A percentile compares a stretch with the other conserved stretches of the same genome.
phyloP scores from a whole-genome alignment of 92 coral and sea anemone species.

The Palythoa heliodiscus region DNA sequence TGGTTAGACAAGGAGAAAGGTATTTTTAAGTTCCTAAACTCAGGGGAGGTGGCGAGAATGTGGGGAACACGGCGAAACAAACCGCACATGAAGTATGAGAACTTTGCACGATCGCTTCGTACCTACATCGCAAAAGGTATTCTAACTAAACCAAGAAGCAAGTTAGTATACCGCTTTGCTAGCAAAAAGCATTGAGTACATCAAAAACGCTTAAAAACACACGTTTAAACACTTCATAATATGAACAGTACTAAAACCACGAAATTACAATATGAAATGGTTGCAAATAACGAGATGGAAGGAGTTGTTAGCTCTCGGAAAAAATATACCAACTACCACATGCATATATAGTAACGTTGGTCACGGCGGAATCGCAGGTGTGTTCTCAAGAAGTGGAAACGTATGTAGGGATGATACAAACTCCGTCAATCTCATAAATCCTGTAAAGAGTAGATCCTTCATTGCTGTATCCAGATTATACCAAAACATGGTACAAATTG shows the following conservation, averaged over 20 bases:
- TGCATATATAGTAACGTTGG: background rate
- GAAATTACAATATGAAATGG: background rate
- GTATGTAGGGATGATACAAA: background rate
- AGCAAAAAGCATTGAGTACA: constrained; percentile 43
- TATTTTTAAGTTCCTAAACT: constrained; percentile 91
- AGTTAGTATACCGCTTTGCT: constrained; percentile 87
- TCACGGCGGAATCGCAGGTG: background rate
- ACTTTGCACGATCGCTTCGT: constrained; percentile 96
- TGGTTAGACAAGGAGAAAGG: constrained; percentile 97
- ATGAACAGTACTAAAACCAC: background rate
- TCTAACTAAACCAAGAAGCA: constrained; percentile 92
- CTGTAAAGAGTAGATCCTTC: too few species aligned
- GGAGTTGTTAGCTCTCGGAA: background rate
- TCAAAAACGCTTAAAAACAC: background rate
- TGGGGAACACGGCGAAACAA: constrained; percentile 98
- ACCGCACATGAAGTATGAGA: constrained; percentile 98
- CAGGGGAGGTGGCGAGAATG: constrained; percentile 87
- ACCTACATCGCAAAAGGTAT: constrained; percentile 99
- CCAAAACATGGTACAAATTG: too few species aligned
- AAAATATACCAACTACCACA: background rate
- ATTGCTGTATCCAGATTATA: too few species aligned
- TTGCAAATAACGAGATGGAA: background rate
- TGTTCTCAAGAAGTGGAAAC: background rate
- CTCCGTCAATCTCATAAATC: too few species aligned
- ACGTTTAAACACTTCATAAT: background rate